These are phyloP conservation scores for Drosophila formosana DNA, from an alignment of 2,888 invertebrate species.

Conservation along the genomic window DNA sequence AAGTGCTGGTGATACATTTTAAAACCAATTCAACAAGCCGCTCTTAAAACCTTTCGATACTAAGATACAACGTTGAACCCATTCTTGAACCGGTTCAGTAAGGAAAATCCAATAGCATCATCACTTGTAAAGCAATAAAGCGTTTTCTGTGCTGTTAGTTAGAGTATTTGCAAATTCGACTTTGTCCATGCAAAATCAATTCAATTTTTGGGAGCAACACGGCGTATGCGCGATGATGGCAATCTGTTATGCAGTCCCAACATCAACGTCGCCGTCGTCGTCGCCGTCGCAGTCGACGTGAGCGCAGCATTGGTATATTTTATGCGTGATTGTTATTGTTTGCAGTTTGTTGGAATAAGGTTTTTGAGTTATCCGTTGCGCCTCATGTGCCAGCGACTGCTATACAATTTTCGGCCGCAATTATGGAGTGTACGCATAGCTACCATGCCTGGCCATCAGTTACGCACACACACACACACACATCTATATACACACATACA, in stretches of 20 bases:
- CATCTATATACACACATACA: conserved; percentile 6
- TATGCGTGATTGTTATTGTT: conserved; percentile 79
- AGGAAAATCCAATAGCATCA: too few relatives aligned
- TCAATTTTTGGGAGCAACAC: conserved; percentile 32
- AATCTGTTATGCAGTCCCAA: conserved; percentile 47
- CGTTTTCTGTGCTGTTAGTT: not conserved
- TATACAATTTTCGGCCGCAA: conserved; percentile 67
- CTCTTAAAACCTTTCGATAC: too few relatives aligned
- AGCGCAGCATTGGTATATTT: conserved; percentile 52
- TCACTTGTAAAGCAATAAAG: too few relatives aligned
- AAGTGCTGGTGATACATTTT: too few relatives aligned
- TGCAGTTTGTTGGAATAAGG: conserved; percentile 68
- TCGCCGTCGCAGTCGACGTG: conserved; percentile 9
- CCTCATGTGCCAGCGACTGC: conserved; percentile 70
- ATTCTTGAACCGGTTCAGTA: too few relatives aligned
- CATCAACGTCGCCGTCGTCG: not conserved
- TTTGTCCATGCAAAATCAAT: not conserved
- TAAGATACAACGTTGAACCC: too few relatives aligned
- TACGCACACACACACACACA: conserved; percentile 19
- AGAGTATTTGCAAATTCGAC: conserved; percentile 35
- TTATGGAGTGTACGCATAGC: conserved; percentile 52
- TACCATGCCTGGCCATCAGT: conserved; percentile 42
- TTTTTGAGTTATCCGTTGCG: conserved; percentile 70
- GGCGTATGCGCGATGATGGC: conserved; percentile 72
- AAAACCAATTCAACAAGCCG: too few relatives aligned